These are phyloP conservation scores for Flabesymbios commensalis DNA, from an alignment of 2,888 invertebrate genomes.

Conservation along the genomic window DNA sequence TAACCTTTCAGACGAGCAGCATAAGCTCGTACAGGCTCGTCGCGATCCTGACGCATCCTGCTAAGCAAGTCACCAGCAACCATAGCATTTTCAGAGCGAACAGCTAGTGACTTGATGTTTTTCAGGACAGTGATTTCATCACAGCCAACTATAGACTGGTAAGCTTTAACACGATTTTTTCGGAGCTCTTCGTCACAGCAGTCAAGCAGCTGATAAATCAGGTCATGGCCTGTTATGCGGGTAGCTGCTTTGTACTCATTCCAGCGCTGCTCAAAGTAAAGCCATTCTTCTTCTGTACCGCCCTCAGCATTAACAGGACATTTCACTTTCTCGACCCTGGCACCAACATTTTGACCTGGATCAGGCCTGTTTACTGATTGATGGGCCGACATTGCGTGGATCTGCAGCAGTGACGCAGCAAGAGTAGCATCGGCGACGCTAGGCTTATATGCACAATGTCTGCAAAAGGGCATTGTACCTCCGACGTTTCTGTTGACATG, in stretches of 20 bases:
- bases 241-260: neutral
- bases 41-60: constrained; percentile 27
- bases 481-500: no score
- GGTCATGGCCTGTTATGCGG: neutral
- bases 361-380: no score
- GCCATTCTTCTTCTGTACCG: constrained; percentile 4
- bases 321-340: constrained; percentile 5
- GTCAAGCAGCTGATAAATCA: no score
- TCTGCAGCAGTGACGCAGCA: no score
- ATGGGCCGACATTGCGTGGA: no score
- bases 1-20: constrained; percentile 34
- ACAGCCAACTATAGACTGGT: neutral
- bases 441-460: no score
- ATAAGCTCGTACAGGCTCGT: constrained; percentile 33
- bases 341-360: no score
- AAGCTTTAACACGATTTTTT: neutral
- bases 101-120: no score
- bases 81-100: constrained; percentile 25
- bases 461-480: no score
- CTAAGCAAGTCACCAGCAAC: constrained; percentile 18
- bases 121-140: no score
- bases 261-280: neutral
- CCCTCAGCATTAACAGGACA: neutral
- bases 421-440: no score
- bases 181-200: constrained; percentile 3